These are phyloP conservation scores for Gasterosteus aculeatus DNA, from an alignment of 2,113 vertebrate genomes.

Conservation along the genomic window DNA sequence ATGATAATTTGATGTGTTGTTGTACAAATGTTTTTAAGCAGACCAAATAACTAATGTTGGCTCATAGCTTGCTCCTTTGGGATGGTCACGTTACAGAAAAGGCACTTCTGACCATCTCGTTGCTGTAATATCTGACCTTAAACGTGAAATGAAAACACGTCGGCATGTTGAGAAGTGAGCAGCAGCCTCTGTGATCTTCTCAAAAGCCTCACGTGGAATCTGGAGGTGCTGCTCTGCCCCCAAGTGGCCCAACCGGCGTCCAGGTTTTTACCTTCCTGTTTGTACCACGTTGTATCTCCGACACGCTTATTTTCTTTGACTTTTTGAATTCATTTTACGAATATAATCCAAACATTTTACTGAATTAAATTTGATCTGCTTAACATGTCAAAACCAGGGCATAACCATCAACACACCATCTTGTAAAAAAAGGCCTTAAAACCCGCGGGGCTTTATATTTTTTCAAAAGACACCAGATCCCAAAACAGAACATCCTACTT, in stretches of 20 bases:
- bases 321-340: background rate
- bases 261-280: background rate
- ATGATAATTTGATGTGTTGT: background rate
- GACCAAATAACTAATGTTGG: too few relatives aligned
- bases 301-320: background rate
- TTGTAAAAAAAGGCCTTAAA: background rate
- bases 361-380: background rate
- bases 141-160: background rate
- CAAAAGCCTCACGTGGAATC: background rate
- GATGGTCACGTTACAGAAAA: background rate
- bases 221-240: constrained; percentile 58
- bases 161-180: background rate
- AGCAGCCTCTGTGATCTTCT: background rate
- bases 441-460: too few relatives aligned
- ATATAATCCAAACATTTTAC: background rate
- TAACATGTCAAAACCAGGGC: background rate
- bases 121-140: background rate
- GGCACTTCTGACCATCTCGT: background rate
- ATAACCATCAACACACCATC: too few relatives aligned
- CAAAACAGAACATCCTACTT: too few relatives aligned
- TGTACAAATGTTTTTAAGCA: background rate
- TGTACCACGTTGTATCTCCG: background rate
- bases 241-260: constrained; percentile 53
- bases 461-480: background rate
- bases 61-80: background rate